Conservation (phyloP, 1,140 invertebrate species). For the Bombyx mori region ASM3026992v2 NC_085130.1:3301501-3302000, state of each 20-base stretch:
- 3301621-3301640: too few relatives aligned
- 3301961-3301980: conserved; percentile 40
- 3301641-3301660: too few relatives aligned
- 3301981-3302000: conserved; percentile 43
- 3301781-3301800: background rate
- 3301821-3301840: conserved; percentile 16
- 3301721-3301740: too few relatives aligned
- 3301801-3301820: conserved; percentile 6
- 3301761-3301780: background rate
- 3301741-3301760: background rate
- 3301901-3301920: conserved; percentile 30
- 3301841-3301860: conserved; percentile 25
- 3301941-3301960: conserved; percentile 32
- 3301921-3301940: conserved; percentile 32
- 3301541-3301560: too few relatives aligned
- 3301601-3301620: too few relatives aligned
- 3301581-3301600: too few relatives aligned
- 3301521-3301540: too few relatives aligned
- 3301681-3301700: too few relatives aligned
- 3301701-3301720: too few relatives aligned
- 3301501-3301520: too few relatives aligned
- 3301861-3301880: conserved; percentile 22
- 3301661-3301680: too few relatives aligned
- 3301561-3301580: too few relatives aligned
- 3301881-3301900: conserved; percentile 25